Evolutionary conservation across 2,888 invertebrate species (phyloP).

Genomic region (Cyclophora albipunctata): DNA sequence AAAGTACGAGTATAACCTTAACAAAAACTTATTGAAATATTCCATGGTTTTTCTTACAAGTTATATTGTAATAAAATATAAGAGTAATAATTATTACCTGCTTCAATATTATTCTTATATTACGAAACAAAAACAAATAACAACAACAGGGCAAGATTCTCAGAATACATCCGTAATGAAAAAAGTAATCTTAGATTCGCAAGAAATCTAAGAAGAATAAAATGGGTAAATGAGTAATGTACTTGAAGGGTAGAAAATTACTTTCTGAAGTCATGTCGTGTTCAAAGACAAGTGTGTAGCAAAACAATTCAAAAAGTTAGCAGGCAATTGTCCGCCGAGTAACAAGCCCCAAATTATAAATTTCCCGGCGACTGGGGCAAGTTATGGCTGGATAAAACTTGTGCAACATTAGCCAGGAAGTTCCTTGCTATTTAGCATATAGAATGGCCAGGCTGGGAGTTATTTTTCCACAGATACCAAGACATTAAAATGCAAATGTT

Average conservation of each 20-base stretch:
- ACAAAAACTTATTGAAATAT: too few relatives aligned
- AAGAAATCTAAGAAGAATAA: neutral
- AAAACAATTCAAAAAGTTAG: constrained; percentile 19
- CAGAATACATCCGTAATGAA: too few relatives aligned
- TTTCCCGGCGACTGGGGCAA: constrained; percentile 13
- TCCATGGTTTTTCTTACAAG: too few relatives aligned
- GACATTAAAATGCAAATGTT: constrained; percentile 53
- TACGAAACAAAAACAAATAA: too few relatives aligned
- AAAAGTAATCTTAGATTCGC: too few relatives aligned
- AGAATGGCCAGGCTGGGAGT: constrained; percentile 37
- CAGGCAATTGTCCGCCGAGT: constrained; percentile 19
- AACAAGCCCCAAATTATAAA: constrained; percentile 23
- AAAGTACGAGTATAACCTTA: neutral
- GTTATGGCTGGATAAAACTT: constrained; percentile 36
- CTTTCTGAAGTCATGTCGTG: constrained; percentile 1
- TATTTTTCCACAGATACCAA: constrained; percentile 41
- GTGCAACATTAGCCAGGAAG: constrained; percentile 37
- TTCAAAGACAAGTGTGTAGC: constrained; percentile 12
- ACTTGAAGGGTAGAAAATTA: constrained; percentile 7
- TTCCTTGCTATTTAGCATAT: constrained; percentile 47
- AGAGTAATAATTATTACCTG: too few relatives aligned
- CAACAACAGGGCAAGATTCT: too few relatives aligned
- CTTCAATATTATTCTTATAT: too few relatives aligned
- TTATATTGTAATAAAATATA: too few relatives aligned
- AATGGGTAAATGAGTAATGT: constrained; percentile 1